Conservation (phyloP, 2,797 vertebrate genomes). For the Poeciliopsis gracilis region DNA sequence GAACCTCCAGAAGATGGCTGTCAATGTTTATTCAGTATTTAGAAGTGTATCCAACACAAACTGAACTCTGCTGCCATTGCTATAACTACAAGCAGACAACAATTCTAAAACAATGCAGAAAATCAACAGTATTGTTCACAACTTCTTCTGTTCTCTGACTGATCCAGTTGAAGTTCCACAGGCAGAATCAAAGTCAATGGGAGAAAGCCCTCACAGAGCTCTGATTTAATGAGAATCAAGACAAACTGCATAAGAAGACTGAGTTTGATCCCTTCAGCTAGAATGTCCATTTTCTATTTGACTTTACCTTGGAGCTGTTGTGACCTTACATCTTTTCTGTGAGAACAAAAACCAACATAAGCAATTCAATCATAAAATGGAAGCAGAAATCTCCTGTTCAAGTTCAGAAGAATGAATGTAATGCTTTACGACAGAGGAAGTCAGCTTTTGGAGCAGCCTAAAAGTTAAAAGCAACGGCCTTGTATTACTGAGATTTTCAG, state of each 20-base stretch:
- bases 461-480: conserved; percentile 53
- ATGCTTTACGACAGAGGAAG: conserved; percentile 58
- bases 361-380: conserved; percentile 52
- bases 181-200: too few relatives aligned
- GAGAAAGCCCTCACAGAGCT: too few relatives aligned
- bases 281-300: conserved; percentile 44
- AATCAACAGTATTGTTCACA: too few relatives aligned
- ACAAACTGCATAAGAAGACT: conserved; percentile 10
- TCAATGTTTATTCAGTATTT: too few relatives aligned
- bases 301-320: conserved; percentile 55
- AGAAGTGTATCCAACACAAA: too few relatives aligned
- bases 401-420: conserved; percentile 60
- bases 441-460: conserved; percentile 41
- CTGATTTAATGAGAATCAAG: too few relatives aligned
- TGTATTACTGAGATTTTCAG: conserved; percentile 19
- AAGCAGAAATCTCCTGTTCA: conserved; percentile 67
- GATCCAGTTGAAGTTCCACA: too few relatives aligned
- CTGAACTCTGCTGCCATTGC: too few relatives aligned
- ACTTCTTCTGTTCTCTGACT: too few relatives aligned
- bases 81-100: too few relatives aligned
- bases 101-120: too few relatives aligned
- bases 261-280: conserved; percentile 53
- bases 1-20: neutral
- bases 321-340: conserved; percentile 63
- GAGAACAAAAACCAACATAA: conserved; percentile 63